Evolutionary conservation across 2,888 invertebrate genomes (phyloP).

Genomic region (Seira sanloemensis): DNA sequence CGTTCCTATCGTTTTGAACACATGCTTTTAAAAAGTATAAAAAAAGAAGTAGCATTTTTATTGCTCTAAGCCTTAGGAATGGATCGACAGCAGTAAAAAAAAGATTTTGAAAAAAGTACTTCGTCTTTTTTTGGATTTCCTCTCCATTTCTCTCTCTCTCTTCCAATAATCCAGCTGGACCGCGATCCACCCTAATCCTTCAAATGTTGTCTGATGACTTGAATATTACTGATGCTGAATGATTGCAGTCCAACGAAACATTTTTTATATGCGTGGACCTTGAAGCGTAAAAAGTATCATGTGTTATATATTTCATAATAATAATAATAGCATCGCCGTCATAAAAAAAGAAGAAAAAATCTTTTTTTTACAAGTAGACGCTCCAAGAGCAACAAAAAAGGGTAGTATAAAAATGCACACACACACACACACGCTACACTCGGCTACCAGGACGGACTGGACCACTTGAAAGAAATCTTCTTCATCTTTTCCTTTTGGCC

Average conservation of each 20-base stretch:
- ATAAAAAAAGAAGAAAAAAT: neutral
- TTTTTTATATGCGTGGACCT: neutral
- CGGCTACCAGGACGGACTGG: neutral
- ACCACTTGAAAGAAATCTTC: constrained; percentile 7
- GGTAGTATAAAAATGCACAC: neutral
- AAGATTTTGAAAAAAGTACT: neutral
- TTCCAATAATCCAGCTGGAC: constrained; percentile 25
- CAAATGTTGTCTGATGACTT: constrained; percentile 24
- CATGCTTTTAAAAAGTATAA: neutral
- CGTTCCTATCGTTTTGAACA: neutral
- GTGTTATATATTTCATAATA: neutral
- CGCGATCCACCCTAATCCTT: constrained; percentile 32
- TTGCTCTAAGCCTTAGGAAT: neutral
- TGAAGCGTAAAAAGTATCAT: neutral
- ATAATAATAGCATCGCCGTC: constrained; percentile 4
- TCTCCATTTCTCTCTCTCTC: neutral
- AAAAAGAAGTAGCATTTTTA: neutral
- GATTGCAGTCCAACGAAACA: neutral
- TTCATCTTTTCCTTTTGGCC: constrained; percentile 19
- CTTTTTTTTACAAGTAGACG: neutral
- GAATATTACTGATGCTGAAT: no score
- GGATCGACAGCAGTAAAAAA: neutral
- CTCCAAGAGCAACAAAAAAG: neutral
- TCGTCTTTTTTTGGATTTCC: constrained; percentile 23
- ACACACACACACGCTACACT: no score